phyloP scores from a whole-genome alignment of 2,888 invertebrate species.

The Mantis religiosa region DNA sequence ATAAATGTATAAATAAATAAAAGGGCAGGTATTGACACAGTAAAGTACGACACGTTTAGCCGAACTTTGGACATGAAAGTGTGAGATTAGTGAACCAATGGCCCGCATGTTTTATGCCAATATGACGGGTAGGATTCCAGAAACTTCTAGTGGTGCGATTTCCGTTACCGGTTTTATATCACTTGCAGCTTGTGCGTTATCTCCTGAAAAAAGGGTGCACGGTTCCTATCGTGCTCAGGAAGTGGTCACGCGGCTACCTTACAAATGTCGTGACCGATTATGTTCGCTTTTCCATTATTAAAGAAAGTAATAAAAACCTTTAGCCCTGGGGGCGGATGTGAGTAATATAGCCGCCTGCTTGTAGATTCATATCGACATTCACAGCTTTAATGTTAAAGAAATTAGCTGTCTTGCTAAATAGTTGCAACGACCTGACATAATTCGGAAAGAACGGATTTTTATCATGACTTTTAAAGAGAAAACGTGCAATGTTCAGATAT shows the following conservation, averaged over 20 bases:
- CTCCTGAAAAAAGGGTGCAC: neutral
- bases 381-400: neutral
- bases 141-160: neutral
- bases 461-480: neutral
- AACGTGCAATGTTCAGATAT: too few species aligned
- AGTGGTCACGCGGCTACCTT: neutral
- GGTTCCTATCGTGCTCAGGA: neutral
- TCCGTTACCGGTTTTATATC: neutral
- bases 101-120: neutral
- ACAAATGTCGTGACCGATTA: neutral
- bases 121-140: neutral
- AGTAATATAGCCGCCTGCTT: neutral
- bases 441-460: neutral
- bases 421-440: neutral
- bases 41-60: too few species aligned
- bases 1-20: too few species aligned
- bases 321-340: neutral
- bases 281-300: neutral
- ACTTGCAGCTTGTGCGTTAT: neutral
- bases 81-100: too few species aligned
- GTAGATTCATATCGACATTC: neutral
- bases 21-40: too few species aligned
- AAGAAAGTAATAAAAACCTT: neutral
- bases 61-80: too few species aligned
- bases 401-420: neutral